Conservation (phyloP, 1,140 invertebrate species). For the Drosophila guanche region DNA sequence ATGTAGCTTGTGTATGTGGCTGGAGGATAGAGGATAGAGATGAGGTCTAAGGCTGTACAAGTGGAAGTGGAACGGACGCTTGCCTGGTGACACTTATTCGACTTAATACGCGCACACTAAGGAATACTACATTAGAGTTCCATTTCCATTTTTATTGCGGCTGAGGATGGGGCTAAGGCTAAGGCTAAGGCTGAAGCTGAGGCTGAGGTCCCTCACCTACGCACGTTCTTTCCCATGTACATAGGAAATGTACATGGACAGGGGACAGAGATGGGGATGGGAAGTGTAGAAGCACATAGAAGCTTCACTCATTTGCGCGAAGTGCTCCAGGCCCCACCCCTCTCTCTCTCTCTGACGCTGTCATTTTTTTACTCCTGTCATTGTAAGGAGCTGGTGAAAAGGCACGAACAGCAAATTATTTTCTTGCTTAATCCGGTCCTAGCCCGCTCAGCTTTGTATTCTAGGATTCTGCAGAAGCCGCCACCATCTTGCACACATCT, state of each 20-base stretch:
- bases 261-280: constrained; percentile 12
- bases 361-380: constrained; percentile 32
- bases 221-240: not conserved
- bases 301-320: constrained; percentile 59
- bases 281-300: constrained; percentile 5
- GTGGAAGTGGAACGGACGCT: constrained; percentile 44
- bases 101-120: constrained; percentile 71
- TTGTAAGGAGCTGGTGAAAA: constrained; percentile 61
- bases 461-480: constrained; percentile 31
- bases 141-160: constrained; percentile 64
- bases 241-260: constrained; percentile 24
- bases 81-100: constrained; percentile 69
- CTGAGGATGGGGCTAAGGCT: not conserved
- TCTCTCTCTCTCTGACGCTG: constrained; percentile 3
- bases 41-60: constrained; percentile 17
- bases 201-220: not conserved
- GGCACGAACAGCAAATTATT: constrained; percentile 81
- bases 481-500: constrained; percentile 52
- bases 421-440: constrained; percentile 79
- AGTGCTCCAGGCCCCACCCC: constrained; percentile 29
- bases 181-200: too few relatives aligned
- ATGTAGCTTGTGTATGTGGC: too few relatives aligned
- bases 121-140: constrained; percentile 75
- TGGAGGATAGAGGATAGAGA: constrained; percentile 11
- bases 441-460: constrained; percentile 66